Evolutionary conservation across 2,888 invertebrate genomes (phyloP).

Genomic region (Eulithis testata): DNA sequence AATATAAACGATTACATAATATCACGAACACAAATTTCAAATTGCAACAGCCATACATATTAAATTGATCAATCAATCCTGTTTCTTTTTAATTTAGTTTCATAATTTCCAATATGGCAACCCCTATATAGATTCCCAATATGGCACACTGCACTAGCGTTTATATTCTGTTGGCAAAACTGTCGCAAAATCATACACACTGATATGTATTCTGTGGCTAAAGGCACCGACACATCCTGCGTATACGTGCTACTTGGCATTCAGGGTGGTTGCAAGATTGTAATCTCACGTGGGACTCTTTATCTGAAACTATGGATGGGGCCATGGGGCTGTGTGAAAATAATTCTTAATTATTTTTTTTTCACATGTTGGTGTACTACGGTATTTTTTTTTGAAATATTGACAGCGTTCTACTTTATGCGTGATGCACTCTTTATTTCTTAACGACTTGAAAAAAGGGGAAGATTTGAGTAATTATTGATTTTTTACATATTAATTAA

Average conservation of each 20-base stretch:
- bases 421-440: no score
- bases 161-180: constrained; percentile 46
- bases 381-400: no score
- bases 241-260: constrained; percentile 45
- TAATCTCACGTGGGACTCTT: constrained; percentile 45
- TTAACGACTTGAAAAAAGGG: no score
- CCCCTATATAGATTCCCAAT: neutral
- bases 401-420: no score
- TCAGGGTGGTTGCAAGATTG: constrained; percentile 46
- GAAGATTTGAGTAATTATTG: no score
- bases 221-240: constrained; percentile 80
- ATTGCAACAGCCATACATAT: no score
- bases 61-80: no score
- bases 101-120: neutral
- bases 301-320: constrained; percentile 20
- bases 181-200: constrained; percentile 11
- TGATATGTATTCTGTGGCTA: constrained; percentile 44
- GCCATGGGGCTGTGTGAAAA: neutral
- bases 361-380: no score
- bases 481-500: no score
- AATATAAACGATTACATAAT: no score
- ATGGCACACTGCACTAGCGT: neutral
- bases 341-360: no score
- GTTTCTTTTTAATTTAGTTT: neutral
- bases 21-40: no score